Base-by-base conservation (phyloP, 2,113 vertebrate genomes). In the Gila orcuttii region DNA sequence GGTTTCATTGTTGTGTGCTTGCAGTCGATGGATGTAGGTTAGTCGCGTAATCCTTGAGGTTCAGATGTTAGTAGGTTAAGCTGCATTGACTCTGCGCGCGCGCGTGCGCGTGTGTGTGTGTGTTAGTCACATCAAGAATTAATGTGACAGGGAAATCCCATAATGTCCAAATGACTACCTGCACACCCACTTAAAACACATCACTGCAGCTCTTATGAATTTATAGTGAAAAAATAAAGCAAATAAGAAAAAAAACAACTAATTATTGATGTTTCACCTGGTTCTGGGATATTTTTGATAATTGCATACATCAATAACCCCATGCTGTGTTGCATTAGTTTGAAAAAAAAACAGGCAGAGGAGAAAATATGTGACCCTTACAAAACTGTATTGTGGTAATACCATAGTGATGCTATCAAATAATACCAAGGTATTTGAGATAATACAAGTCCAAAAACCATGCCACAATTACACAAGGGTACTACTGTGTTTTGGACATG, bases 31-130 rank as follows among this genome's bases (percentile, higher is more conserved):
- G 89, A 93, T 92, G 91, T 94, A 87, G 93, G 93, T 94, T 93
- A 94, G 85, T 88, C 88, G 90, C 92, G 89, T 94, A 94, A 94
- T 93, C 92, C 93, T 88, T 89, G 78, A 90, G 87, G 89, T 87
- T 87, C 92, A 90, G 87, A 92, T 92, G 93, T 92, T 91, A 92
- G 85, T 90, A 74, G 92, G 93, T 87, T 89, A 92, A 86, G 60
- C 68, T 74, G 85, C 52, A 74, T 42, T 80, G 85, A 59, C 75
- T 79, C 2, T 28, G n/a, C n/a, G n/a, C n/a, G n/a, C 31, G 47
- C 19, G 28, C 23, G 74, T 75, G 73, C 50, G 73, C 50, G 42
- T 75, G 42, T 73, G 68, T 71, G 7, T 71, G 31, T 69, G 64
- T 60, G 21, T 31, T 12, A 6, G 12, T 6, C 1, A 1, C 68